Conservation (phyloP, 1,140 invertebrate species). For the Papilio aristodemus region DNA sequence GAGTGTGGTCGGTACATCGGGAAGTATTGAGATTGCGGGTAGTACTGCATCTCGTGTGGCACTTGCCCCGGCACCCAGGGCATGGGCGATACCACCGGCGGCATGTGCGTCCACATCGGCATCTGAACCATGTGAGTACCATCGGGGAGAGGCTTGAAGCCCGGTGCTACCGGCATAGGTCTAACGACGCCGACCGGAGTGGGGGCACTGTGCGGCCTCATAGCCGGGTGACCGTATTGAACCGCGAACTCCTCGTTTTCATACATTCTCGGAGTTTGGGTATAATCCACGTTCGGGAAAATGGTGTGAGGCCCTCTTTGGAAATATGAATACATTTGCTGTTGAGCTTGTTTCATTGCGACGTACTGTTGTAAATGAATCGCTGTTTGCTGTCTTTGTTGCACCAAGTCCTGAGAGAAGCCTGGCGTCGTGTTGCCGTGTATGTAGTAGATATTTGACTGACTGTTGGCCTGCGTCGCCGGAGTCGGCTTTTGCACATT, state of each 20-base stretch:
- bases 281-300: slow-evolving; percentile 64
- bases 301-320: slow-evolving; percentile 71
- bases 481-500: slow-evolving; percentile 51
- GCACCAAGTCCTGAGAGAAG: slow-evolving; percentile 58
- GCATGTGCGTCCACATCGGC: slow-evolving; percentile 71
- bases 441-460: slow-evolving; percentile 76
- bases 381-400: slow-evolving; percentile 76
- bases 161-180: slow-evolving; percentile 60
- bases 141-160: slow-evolving; percentile 54
- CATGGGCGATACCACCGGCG: slow-evolving; percentile 66
- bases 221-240: slow-evolving; percentile 62
- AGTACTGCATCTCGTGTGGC: slow-evolving; percentile 71
- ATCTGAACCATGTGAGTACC: slow-evolving; percentile 70
- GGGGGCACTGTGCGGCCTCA: slow-evolving; percentile 70
- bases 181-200: slow-evolving; percentile 63
- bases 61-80: slow-evolving; percentile 63
- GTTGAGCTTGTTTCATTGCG: slow-evolving; percentile 80
- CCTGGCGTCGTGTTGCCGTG: slow-evolving; percentile 57
- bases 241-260: slow-evolving; percentile 61
- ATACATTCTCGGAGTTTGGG: slow-evolving; percentile 57
- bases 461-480: slow-evolving; percentile 56
- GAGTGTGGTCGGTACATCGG: slow-evolving; percentile 71
- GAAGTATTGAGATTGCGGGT: slow-evolving; percentile 71
- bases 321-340: slow-evolving; percentile 74
- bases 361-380: slow-evolving; percentile 78